Base-by-base conservation (phyloP, 2,797 vertebrate species). In the Premnoplex brunnescens region DNA sequence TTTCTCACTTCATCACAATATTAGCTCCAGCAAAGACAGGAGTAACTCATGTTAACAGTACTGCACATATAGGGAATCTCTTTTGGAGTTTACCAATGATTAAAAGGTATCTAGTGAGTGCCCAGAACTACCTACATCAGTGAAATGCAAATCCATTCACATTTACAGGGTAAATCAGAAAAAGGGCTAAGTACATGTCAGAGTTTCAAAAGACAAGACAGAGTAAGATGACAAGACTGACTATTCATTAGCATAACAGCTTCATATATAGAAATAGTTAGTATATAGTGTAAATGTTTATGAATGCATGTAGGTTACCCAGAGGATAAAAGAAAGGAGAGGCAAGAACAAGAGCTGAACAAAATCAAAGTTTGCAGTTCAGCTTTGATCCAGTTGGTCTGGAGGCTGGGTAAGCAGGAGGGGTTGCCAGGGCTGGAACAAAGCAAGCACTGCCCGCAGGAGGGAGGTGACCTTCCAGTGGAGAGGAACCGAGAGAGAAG, bases 171-270 rank as follows among this genome's bases (percentile, higher is more conserved):
- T 66, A 80, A 85, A 64, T 11, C 58, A 76, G 37, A 62, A 9
- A 0, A 0, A 36, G 22, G 49, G 28, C 11, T 63, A 59, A 56
- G 20, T 8, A 34, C 11, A 5, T 12, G 3, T 15, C 32, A 52
- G 41, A 16, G 32, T 80, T 88, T 88, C 41, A 77, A 63, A 83
- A 80, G 23, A 30, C 12, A 28, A 64, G 37, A 36, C 20, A 14
- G 18, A 86, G 14, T 71, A 67, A 44, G 54, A 24, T 34, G 39
- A 3, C 36, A 72, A 79, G 30, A 16, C 20, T 49, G 23, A 26
- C 51, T 34, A 44, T 41, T 22, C 8, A 36, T 43, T 64, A 56
- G 15, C 10, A 4, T 68, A 86, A 55, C 14, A 68, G 15, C 13
- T 80, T 49, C 28, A 23, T 7, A 32, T 7, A 14, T 34, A 39